Base-by-base conservation (phyloP, 92 coral and sea anemone species). In the Parazoanthus darwini region DNA sequence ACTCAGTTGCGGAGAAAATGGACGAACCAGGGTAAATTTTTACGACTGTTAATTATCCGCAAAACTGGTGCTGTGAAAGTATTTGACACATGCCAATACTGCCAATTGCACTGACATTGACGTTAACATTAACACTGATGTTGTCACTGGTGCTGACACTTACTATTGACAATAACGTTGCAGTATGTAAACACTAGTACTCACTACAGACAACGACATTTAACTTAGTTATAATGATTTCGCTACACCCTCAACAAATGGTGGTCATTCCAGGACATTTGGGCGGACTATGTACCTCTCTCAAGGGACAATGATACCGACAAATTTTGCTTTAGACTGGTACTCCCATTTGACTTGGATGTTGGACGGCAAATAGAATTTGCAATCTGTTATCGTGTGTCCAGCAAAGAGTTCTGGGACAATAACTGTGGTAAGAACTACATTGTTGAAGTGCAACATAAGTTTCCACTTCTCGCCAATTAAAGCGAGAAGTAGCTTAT, bases 301-400 rank as follows among this genome's bases (percentile, higher is more conserved):
- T 91, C 95, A 29, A 74, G 93, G n/a, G 95, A 94, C 85, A 92
- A 93, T 65, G 81, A 86, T 1, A 89, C 92, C 6, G 98, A 94
- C 83, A 95, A 94, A 70, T 96, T 94, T 81, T 91, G 92, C 79
- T 96, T 96, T 78, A 93, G 93, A 38, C 73, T 96, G 36, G 74
- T 95, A 1, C 85, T 93, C 16, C 92, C 97, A 16, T 79, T 85
- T 23, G 88, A 88, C 82, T 86, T 93, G 70, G 94, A 92, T 70
- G 83, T 74, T 14, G 77, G 82, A 35, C 82, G 74, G 23, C 48
- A 74, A 66, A 63, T 94, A 76, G 89, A 93, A 74, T 93, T 94
- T 75, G 97, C 97, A 11, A 85, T 94, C 38, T 79, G 97, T 37
- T 94, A 92, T 81, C 79, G 51, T 36, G 97, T 76, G 14, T 48